Percentiles rank a stretch among this genome's conserved stretches.
Evolutionary conservation across 2,113 vertebrate species (phyloP).

Genomic region (Macquaria australasica): DNA sequence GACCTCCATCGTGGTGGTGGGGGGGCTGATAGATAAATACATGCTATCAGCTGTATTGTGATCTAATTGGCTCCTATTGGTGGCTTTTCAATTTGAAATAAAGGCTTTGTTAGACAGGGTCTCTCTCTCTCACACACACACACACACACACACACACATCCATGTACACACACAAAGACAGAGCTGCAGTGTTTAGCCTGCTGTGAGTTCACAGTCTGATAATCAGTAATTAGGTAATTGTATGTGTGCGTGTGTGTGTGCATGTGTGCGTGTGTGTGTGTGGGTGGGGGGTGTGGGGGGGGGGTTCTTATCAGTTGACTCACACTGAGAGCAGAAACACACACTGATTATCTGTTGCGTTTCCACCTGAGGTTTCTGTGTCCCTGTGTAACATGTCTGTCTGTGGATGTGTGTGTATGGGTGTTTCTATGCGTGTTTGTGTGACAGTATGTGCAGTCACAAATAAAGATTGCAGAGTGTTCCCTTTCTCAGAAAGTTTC

Average conservation of each 20-base stretch:
- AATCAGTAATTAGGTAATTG: conserved; percentile 41
- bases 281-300: not conserved
- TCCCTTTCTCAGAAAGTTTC: not conserved
- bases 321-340: conserved; percentile 8
- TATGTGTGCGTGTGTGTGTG: not conserved
- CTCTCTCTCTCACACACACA: not conserved
- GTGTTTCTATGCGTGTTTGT: not conserved
- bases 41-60: conserved; percentile 32
- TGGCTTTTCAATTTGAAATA: conserved; percentile 17
- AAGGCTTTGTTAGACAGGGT: conserved; percentile 11
- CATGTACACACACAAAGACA: not conserved
- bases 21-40: conserved; percentile 8
- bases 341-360: not conserved
- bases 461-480: not conserved
- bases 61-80: conserved; percentile 40
- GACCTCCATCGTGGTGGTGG: not conserved
- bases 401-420: not conserved
- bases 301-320: conserved; percentile 21
- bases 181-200: conserved; percentile 20
- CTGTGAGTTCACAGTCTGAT: conserved; percentile 46
- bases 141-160: not conserved
- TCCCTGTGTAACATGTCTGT: not conserved
- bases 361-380: not conserved
- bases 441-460: not conserved
- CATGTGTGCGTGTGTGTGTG: not conserved